A percentile compares a stretch with the other conserved stretches of the same genome.
Conservation (phyloP, 2,113 vertebrate species). For the Bostrychus sinensis region DNA sequence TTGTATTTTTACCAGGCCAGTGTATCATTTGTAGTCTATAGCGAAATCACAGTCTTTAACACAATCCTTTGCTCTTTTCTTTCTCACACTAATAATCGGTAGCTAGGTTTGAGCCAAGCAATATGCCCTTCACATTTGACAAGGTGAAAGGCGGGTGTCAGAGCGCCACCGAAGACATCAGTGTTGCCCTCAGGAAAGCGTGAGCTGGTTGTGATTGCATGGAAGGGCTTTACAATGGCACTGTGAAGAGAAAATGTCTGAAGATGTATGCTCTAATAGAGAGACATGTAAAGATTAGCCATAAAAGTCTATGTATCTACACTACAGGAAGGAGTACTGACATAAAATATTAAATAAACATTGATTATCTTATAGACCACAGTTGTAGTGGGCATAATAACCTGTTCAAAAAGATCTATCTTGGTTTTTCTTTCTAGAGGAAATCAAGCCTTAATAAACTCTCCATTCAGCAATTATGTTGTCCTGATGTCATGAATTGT, state of each 20-base stretch:
- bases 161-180: slow-evolving; percentile 27
- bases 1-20: slow-evolving; percentile 40
- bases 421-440: slow-evolving; percentile 83
- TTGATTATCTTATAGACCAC: slow-evolving; percentile 79
- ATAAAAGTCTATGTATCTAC: slow-evolving; percentile 74
- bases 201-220: slow-evolving; percentile 80
- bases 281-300: slow-evolving; percentile 76
- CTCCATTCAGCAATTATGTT: slow-evolving; percentile 82
- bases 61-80: slow-evolving; percentile 18
- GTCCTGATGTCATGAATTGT: slow-evolving; percentile 57
- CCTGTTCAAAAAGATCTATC: slow-evolving; percentile 79
- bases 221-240: slow-evolving; percentile 74
- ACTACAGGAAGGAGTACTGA: slow-evolving; percentile 73
- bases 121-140: slow-evolving; percentile 48
- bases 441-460: slow-evolving; percentile 96
- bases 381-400: slow-evolving; percentile 80
- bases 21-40: slow-evolving; percentile 34
- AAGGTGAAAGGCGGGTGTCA: slow-evolving; percentile 39
- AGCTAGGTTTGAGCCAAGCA: slow-evolving; percentile 56
- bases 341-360: slow-evolving; percentile 63
- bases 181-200: slow-evolving; percentile 71
- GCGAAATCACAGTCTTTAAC: slow-evolving; percentile 34
- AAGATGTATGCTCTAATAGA: slow-evolving; percentile 83
- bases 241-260: slow-evolving; percentile 69
- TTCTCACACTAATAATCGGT: slow-evolving; percentile 43